A percentile compares a stretch with the other conserved stretches of the same genome.
Conservation (phyloP, 2,888 invertebrate genomes). For the Diloba caeruleocephala region DNA sequence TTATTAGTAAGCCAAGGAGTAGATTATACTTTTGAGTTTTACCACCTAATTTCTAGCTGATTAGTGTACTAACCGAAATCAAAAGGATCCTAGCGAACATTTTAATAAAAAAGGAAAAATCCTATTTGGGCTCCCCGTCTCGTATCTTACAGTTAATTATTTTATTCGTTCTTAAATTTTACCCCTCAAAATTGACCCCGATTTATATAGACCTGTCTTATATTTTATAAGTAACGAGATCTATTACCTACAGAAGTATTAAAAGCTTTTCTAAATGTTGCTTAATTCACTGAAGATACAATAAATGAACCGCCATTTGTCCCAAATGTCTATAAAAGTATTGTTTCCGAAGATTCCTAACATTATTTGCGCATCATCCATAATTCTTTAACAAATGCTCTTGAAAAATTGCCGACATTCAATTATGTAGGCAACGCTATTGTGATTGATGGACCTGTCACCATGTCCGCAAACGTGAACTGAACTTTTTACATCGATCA, state of each 20-base stretch:
- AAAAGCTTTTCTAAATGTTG: conserved; percentile 17
- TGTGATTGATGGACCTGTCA: conserved; percentile 56
- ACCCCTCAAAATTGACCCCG: conserved; percentile 35
- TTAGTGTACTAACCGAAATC: conserved; percentile 12
- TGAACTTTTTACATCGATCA: conserved; percentile 59
- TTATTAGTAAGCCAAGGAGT: conserved; percentile 4
- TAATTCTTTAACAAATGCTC: conserved; percentile 51
- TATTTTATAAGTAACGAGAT: conserved; percentile 12
- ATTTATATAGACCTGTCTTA: conserved; percentile 30
- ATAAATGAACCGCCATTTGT: conserved; percentile 5
- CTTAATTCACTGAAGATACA: not conserved
- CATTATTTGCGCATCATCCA: conserved; percentile 36
- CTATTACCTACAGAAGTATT: conserved; percentile 2
- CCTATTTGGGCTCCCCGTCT: conserved; percentile 28
- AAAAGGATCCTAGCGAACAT: conserved; percentile 17
- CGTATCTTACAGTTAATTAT: conserved; percentile 41
- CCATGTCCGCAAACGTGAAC: conserved; percentile 44
- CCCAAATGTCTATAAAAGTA: conserved; percentile 9
- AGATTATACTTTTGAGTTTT: conserved; percentile 10
- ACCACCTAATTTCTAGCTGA: conserved; percentile 10
- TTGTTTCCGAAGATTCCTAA: conserved; percentile 22
- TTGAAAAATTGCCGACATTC: conserved; percentile 56
- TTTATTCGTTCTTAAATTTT: conserved; percentile 45
- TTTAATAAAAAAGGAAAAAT: conserved; percentile 20
- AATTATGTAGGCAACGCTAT: conserved; percentile 50